Base-by-base conservation (phyloP, 2,797 vertebrate species). In the Melanotaenia boesemani region DNA sequence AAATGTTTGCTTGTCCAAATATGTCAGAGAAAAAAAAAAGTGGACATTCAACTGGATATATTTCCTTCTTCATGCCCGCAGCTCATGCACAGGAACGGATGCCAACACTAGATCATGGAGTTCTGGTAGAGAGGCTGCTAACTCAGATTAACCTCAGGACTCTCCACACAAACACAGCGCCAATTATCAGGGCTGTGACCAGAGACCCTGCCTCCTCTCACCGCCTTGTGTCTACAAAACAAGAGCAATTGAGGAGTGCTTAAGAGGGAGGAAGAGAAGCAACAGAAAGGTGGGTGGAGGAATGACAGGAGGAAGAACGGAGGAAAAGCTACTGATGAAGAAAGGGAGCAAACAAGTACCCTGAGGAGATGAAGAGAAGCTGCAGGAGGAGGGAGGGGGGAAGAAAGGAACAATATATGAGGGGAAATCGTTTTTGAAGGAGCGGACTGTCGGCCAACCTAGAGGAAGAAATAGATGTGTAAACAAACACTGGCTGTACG, bases 401-500 rank as follows among this genome's bases (percentile, higher is more conserved):
- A 46, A 18, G 44, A 8, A 46, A 20, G 18, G 44, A 46, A 46
- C 44, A 4, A 79, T 72, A 63, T 83, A 89, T 80, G 81, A 72
- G 77, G 77, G 79, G 87, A 90, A 90, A 88, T 86, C 28, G 65
- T 76, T 88, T 87, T 80, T 85, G 72, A 87, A 89, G 79, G 87
- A 86, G 84, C 70, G 74, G 79, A 89, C 85, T 83, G 83, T 86
- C 36, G 74, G 81, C 75, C 82, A 57, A 86, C 77, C 84, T 68
- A 66, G 73, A 86, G 86, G 83, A 82, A 82, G 76, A 81, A 83
- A 86, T 86, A 87, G 85, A 91, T 74, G 88, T 87, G 87, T 88
- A 91, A 91, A 92, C 86, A 91, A 90, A 91, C 85, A 85, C 76
- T 60, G 82, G 77, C 79, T 85, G 74, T 73, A 83, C 77, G 81